These are phyloP conservation scores for Simalia tracyae DNA, from an alignment of 2,797 vertebrate genomes.

Conservation along the genomic window DNA sequence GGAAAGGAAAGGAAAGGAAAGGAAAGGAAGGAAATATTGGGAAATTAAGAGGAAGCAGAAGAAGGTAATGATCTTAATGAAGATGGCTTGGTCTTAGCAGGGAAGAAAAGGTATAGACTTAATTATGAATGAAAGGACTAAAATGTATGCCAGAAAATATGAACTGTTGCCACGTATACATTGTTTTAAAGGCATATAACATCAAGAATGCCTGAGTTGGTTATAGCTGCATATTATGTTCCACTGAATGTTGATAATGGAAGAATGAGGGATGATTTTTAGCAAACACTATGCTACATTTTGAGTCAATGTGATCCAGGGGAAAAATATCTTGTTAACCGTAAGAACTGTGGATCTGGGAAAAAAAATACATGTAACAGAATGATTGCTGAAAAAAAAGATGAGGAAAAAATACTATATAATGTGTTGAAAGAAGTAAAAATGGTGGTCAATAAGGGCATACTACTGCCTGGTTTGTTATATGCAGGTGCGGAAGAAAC, in stretches of 20 bases:
- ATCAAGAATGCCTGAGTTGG: not conserved
- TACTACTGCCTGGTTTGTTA: not conserved
- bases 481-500: not conserved
- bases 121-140: not conserved
- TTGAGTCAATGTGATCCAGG: not conserved
- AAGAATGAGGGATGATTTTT: not conserved
- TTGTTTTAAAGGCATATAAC: not conserved
- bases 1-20: not conserved
- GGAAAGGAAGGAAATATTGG: not conserved
- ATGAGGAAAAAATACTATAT: not conserved
- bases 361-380: not conserved
- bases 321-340: not conserved
- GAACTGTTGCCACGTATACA: not conserved
- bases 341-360: not conserved
- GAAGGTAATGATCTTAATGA: not conserved
- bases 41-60: not conserved
- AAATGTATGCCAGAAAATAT: not conserved
- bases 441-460: not conserved
- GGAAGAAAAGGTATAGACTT: not conserved
- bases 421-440: not conserved
- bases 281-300: not conserved
- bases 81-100: not conserved
- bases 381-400: not conserved
- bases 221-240: not conserved
- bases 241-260: not conserved